Evolutionary conservation across 2,888 invertebrate genomes (phyloP), one percentile per base, ranked within the genome.

Genomic region (Leptura quadrifasciata): DNA sequence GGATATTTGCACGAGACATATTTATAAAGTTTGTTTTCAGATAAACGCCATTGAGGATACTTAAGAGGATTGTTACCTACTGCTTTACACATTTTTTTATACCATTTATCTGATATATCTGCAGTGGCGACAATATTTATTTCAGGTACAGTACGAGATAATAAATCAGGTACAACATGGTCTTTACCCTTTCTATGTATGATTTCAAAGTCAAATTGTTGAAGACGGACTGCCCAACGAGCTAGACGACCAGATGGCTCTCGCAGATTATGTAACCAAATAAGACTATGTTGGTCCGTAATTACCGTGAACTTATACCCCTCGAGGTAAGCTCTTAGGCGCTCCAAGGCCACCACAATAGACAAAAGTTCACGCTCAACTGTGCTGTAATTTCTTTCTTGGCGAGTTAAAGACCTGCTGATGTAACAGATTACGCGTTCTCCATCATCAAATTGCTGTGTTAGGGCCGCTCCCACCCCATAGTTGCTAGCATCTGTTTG

Each of bases 231-330:
- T n/a, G 52, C 21, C 78, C 81, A 81, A 21, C 78, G 39, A 39
- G 74, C 79, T 17, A 77, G 35, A 10, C 79, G 35, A 20, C 75
- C 80, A 9, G 39, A 31, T n/a, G 76, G 72, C 17, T 75, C 70
- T 60, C 75, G 65, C 9, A 80, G n/a, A 6, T 31, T 17, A 35
- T 77, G n/a, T 10, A 80, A 31, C 77, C 77, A 81, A 12, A 75
- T 9, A 10, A 82, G 60, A 21, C 76, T 74, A 39, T 74, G 57
- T 65, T 80, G 79, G 52, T 81, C 76, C 10, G 81, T 80, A 2
- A 79, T 12, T 9, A 80, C 78, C 2, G 63, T 76, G 24, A 81
- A 81, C 1, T 71, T 31, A 27, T 39, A 35, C 20, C n/a, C n/a
- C n/a, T 80, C 75, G 1, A 80, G 21, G 65, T 76, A 79, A 63